Base-by-base conservation (phyloP, 2,797 vertebrate species). In the Tolypeutes matacus region DNA sequence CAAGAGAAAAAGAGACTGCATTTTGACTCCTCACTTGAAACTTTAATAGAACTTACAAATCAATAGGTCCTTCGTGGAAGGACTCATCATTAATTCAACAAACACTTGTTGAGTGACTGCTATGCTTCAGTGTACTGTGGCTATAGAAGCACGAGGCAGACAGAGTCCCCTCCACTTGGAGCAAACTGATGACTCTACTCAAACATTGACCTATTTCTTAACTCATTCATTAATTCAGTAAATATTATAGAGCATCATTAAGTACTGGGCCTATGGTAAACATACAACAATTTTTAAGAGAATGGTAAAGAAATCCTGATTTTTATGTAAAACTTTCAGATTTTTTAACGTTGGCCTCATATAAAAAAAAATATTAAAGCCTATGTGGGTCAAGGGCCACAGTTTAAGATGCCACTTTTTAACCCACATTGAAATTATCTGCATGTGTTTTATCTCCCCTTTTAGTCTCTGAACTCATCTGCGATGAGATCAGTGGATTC, bases 291-390 rank as follows among this genome's bases (percentile, higher is more conserved):
- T 36, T 39, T 67, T 23, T 8, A 23, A 65, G 25, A 95, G 20
- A 89, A 76, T 29, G 8, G 78, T 60, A 46, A 86, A 62, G 11
- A 75, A 75, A 46, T 65, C 49, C 53, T 64, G 18, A 91, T 67
- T 92, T 64, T 76, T 70, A 49, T 53, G 27, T 72, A 76, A 81
- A 84, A 91, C 21, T 56, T 94, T 11, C 65, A 93, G 21, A 96
- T 72, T 89, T 93, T 93, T 62, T 75, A 86, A 89, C 31, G 2
- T 56, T 81, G 29, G 31, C 67, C 72, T 18, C 23, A 39, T 86
- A 84, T 29, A 39, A 39, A 39, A 39, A 39, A 31, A 78, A n/a
- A 73, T 27, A 42, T 62, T 36, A 67, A 72, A 49, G 36, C 5
- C 93, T 89, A 13, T 76, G n/a, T 65, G 51, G 67, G 53, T 75